Evolutionary conservation across 2,113 vertebrate species (phyloP), one percentile per base, ranked within the genome.

Genomic region (Arvicanthis niloticus): DNA sequence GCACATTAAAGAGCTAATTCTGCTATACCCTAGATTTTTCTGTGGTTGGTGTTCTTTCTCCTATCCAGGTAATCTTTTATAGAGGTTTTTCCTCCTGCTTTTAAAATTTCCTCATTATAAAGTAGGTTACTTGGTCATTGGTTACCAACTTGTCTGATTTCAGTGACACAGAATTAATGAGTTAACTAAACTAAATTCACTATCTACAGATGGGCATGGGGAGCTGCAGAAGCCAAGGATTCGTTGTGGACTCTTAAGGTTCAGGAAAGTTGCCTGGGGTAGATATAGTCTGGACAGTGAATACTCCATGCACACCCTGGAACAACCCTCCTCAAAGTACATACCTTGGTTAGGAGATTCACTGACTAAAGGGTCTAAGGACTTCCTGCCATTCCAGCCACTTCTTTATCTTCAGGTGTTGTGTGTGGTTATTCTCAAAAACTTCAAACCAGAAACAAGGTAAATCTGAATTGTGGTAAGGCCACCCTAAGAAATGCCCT

Each of bases 171-270:
- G 89, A 87, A 91, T 34, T 24, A 87, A 40, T 34, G 16, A 60
- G 21, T 60, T 58, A 58, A 9, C 21, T 21, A 26, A 78, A 60
- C 3, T 26, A 16, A 10, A n/a, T 58, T 91, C 67, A 29, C 51
- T 86, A 37, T 72, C 58, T 58, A 60, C 0, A 68, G 31, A 48
- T 67, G n/a, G 34, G 40, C 34, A 73, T 12, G 21, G 13, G 16
- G 51, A 73, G 34, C 15, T 68, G 31, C 2, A 42, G 5, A 78
- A 77, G 31, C n/a, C 31, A 17, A 78, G 26, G 24, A 16, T 40
- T 51, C 5, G 1, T 12, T 56, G 22, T 4, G 5, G 48, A 1
- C 16, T 0, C 24, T 21, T 21, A 56, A 48, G 45, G 16, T n/a
- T 86, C n/a, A 45, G n/a, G 40, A 91, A 70, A 40, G 51, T 16